Evolutionary conservation across 2,113 vertebrate species (phyloP).

Genomic region (Uria aalge): DNA sequence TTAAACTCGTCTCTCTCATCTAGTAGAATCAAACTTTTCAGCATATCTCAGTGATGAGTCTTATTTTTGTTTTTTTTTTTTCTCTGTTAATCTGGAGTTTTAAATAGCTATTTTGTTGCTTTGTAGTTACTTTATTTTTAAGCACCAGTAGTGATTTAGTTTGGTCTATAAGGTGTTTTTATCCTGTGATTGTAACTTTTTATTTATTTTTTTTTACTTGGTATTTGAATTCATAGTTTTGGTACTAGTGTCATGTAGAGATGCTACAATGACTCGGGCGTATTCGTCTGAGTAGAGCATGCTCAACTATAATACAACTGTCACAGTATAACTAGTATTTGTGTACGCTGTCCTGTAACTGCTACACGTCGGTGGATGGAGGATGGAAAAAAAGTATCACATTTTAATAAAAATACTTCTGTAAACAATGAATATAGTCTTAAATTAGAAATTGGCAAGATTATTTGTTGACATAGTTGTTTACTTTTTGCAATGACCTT

Average conservation of each 20-base stretch:
- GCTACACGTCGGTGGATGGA: background rate
- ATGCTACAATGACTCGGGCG: background rate
- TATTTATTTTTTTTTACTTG: background rate
- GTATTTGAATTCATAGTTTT: background rate
- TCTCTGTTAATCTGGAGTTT: background rate
- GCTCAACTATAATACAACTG: background rate
- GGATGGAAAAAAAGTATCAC: background rate
- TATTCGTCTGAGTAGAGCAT: background rate
- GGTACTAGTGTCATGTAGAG: rapidly evolving
- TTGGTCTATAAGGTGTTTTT: background rate
- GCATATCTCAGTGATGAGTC: background rate
- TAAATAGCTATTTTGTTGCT: background rate
- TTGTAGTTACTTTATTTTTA: background rate
- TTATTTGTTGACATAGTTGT: conserved; percentile 52
- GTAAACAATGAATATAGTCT: background rate
- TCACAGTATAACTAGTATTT: background rate
- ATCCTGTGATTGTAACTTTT: background rate
- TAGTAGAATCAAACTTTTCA: background rate
- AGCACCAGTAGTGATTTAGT: background rate
- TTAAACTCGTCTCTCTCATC: background rate
- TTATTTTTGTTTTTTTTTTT: background rate
- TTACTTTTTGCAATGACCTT: conserved; percentile 57
- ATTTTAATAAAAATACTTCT: conserved; percentile 5
- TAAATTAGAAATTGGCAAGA: conserved; percentile 47
- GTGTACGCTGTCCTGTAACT: background rate